Evolutionary conservation across 2,888 invertebrate species (phyloP), one percentile per base, ranked within the genome.

Genomic region (Cybosia mesomella): DNA sequence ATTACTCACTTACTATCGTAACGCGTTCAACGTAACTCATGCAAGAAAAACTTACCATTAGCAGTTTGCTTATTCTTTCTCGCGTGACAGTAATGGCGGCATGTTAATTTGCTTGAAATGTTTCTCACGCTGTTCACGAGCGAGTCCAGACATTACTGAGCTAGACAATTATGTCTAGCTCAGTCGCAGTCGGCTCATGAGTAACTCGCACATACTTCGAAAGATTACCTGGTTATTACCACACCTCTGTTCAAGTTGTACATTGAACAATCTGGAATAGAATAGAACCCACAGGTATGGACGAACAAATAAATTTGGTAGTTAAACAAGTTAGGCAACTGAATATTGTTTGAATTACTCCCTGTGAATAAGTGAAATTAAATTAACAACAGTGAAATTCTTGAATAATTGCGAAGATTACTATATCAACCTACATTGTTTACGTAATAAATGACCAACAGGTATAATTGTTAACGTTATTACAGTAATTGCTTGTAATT

Each of bases 71-170:
- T 85, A 88, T 86, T 89, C 87, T 87, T 86, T 88, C 86, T 91
- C 85, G 92, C 92, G 88, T 92, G 92, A 88, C 88, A 86, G 83
- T 91, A 91, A 91, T 88, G 85, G 87, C 88, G 87, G 89, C 91
- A 90, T 92, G 89, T 90, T 89, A 87, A 89, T 89, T 89, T 86
- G 84, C 86, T 86, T 83, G 87, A 84, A 89, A 85, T 85, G 87
- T 89, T 93, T 94, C 94, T 91, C 94, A 94, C 93, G 93, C 88
- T 90, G 83, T 80, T 86, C 85, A 85, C 83, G 77, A 82, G 75
- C 80, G 83, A 83, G 82, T 83, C 82, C 82, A 84, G 76, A 72
- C 83, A 85, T 87, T 87, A 85, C 80, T 79, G 77, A 73, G 80
- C 73, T 79, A 79, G 77, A 75, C 80, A 73, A n/a, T n/a, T n/a